Evolutionary conservation across 2,113 vertebrate species (phyloP), one percentile per base, ranked within the genome.

Genomic region (Poicephalus gulielmi): DNA sequence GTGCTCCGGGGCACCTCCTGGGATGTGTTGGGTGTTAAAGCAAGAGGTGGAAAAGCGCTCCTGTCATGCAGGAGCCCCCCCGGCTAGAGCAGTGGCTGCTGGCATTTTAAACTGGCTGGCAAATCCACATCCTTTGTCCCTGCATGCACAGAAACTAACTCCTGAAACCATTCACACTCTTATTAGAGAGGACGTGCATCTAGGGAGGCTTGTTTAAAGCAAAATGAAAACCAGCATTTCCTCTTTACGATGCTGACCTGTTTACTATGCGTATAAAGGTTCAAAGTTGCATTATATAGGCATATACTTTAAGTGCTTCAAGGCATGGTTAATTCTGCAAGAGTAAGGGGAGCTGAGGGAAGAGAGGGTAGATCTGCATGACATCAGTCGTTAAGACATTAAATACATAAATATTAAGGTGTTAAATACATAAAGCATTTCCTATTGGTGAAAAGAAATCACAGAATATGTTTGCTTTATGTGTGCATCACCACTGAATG

Each of bases 11-110:
- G 50, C 66, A 0, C 10, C 14, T 14, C 41, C 1, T 1, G 37
- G 49, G n/a, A 2, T 1, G 41, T 1, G 0, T 1, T 0, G 50
- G 4, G 11, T 6, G 15, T 5, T 23, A 0, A 0, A 2, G 44
- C 9, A 2, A 10, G 35, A 2, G 23, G 11, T 6, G 4, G 33
- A 15, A 22, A 9, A 19, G 55, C 19, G 31, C 55, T n/a, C 20
- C 55, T 25, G 2, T 2, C 9, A 0, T 0, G 4, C 4, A 20
- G 43, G 10, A 2, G 3, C 52, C 1, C 5, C 11, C 35, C 0
- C 52, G 37, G 68, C 9, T 25, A 2, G 17, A 47, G 17, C 25
- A 0, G 35, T 20, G 47, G 19, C 10, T 37, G 64, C n/a, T 15
- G 64, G 39, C 2, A 17, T 1, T 49, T 23, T 55, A 9, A 55